Evolutionary conservation across 1,140 invertebrate species (phyloP), one percentile per base, ranked within the genome.

Genomic region (Globodera rostochiensis): DNA sequence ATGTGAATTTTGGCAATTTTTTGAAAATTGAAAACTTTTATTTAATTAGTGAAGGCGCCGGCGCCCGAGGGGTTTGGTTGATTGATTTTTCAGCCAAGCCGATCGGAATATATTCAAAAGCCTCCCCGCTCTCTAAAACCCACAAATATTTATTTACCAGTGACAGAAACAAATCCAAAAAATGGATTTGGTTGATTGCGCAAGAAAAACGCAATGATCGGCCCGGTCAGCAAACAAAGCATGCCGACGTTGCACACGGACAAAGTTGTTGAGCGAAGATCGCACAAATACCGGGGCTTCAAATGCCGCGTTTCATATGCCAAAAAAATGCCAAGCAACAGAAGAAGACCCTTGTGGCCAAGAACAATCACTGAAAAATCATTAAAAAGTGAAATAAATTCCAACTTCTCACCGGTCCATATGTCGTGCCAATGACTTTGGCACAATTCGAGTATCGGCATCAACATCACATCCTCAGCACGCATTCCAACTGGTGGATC

Each of bases 221-320:
- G 97, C 15, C 95, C 96, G 11, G 96, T 98, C 88, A 99, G 98
- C 78, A 98, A 91, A 90, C 96, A 98, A 15, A 99, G 92, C 46
- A 99, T 90, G 90, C 97, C 96, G 73, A 99, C 96, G 91, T 99
- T 99, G 91, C 99, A 99, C 88, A 99, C 98, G 85, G 96, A 96
- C 95, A 99, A 97, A 83, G 96, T 96, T 13, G 98, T 96, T 91
- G 98, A 97, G 87, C 96, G 93, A 96, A 96, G 97, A 91, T 99
- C 97, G 91, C 93, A 93, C 53, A 93, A 90, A 83, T 91, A 91
- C 77, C 91, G 91, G 11, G 92, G 93, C 92, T 99, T 99, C 45
- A 98, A 94, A 80, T 95, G 97, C 73, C 97, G 92, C 0, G 97
- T 98, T 91, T 99, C 97, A 89, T 98, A 99, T 1, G 97, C 95